phyloP scores from a whole-genome alignment of 2,113 vertebrate genomes.

The Seriola quinqueradiata region DNA sequence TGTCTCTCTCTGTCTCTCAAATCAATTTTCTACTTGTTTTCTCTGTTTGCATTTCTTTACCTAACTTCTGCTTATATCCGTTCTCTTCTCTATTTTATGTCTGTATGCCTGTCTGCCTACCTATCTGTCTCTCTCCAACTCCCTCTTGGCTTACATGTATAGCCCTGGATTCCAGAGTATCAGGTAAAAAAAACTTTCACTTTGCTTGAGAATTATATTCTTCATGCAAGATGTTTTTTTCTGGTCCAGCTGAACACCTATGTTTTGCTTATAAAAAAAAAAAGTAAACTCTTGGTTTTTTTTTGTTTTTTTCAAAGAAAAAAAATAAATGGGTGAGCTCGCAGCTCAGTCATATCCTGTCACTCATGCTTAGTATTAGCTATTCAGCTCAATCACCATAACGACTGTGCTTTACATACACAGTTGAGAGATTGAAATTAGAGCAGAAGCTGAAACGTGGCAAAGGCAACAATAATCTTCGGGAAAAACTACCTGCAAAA shows the following conservation, averaged over 20 bases:
- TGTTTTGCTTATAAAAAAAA: constrained; percentile 32
- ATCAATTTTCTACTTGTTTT: constrained; percentile 40
- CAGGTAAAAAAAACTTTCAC: constrained; percentile 77
- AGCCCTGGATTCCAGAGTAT: constrained; percentile 85
- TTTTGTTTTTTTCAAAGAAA: not conserved
- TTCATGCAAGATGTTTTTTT: constrained; percentile 27
- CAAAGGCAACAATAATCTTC: constrained; percentile 36
- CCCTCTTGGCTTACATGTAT: constrained; percentile 70
- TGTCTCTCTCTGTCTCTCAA: constrained; percentile 18
- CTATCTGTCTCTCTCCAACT: constrained; percentile 68
- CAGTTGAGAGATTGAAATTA: constrained; percentile 54
- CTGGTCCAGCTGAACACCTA: constrained; percentile 42
- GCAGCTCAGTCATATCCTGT: constrained; percentile 55
- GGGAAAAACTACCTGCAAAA: constrained; percentile 27
- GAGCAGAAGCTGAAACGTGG: constrained; percentile 55
- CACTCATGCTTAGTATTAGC: constrained; percentile 59
- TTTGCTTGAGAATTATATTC: constrained; percentile 55
- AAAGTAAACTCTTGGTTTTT: constrained; percentile 16
- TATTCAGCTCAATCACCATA: constrained; percentile 44
- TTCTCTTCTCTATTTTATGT: constrained; percentile 70
- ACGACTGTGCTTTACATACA: constrained; percentile 45
- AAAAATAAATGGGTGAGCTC: constrained; percentile 36
- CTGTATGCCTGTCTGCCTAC: constrained; percentile 73
- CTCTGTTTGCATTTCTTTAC: constrained; percentile 43
- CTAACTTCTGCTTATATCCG: constrained; percentile 65